Evolutionary conservation across 2,797 vertebrate species (phyloP).

Genomic region (Leptoclinus maculatus): DNA sequence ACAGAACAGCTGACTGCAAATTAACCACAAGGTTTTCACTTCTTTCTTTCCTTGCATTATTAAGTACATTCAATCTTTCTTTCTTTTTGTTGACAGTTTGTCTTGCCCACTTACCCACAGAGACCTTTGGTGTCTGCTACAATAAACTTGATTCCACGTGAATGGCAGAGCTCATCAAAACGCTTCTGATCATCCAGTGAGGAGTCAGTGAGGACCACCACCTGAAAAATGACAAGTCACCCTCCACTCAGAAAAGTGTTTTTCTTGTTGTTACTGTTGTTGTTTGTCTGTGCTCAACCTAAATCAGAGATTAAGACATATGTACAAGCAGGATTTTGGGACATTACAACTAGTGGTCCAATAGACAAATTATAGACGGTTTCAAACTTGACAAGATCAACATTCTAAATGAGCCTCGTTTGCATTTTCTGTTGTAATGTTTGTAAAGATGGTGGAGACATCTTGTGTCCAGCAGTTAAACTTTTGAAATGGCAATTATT

Average conservation of each 20-base stretch:
- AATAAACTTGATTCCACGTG: conserved; percentile 82
- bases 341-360: not conserved
- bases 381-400: no score
- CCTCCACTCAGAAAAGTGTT: not conserved
- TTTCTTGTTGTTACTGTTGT: not conserved
- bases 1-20: conserved; percentile 91
- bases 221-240: conserved; percentile 72
- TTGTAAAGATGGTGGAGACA: not conserved
- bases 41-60: not conserved
- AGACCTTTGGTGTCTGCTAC: conserved; percentile 89
- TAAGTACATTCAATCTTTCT: not conserved
- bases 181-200: conserved; percentile 88
- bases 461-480: not conserved
- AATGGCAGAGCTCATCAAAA: conserved; percentile 86
- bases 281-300: not conserved
- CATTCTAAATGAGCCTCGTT: no score
- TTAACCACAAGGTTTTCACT: not conserved
- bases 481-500: not conserved
- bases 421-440: no score
- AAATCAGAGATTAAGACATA: not conserved
- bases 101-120: conserved; percentile 84
- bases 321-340: not conserved
- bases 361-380: not conserved
- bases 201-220: conserved; percentile 91
- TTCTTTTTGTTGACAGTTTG: not conserved